Percentiles rank a stretch among this genome's conserved stretches.
phyloP scores from a whole-genome alignment of 2,797 vertebrate genomes.

The Poeciliopsis presidionis region DNA sequence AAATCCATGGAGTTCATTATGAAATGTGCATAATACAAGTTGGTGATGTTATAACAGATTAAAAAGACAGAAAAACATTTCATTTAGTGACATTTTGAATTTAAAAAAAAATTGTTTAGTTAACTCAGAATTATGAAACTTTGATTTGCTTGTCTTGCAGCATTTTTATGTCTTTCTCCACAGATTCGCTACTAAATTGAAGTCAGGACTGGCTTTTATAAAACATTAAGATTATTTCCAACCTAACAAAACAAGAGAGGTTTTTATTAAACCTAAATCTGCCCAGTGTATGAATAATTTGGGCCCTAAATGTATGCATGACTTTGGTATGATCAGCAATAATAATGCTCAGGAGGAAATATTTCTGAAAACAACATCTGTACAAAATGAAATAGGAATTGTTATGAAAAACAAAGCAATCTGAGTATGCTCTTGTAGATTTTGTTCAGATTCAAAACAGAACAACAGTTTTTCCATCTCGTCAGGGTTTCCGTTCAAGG shows the following conservation, averaged over 20 bases:
- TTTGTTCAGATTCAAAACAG: background rate
- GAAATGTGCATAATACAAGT: background rate
- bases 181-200: background rate
- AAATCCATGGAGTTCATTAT: background rate
- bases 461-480: conserved; percentile 5
- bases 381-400: background rate
- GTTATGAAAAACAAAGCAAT: background rate
- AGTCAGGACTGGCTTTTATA: background rate
- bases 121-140: background rate
- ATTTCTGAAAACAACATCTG: background rate
- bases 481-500: conserved; percentile 79
- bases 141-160: background rate
- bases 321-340: background rate
- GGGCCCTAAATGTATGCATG: background rate
- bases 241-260: background rate
- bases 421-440: background rate
- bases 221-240: background rate
- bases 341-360: background rate
- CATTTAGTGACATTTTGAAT: background rate
- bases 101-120: background rate
- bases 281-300: background rate
- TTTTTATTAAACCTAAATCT: background rate
- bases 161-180: background rate
- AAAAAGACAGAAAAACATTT: background rate
- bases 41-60: background rate